Base-by-base conservation (phyloP, 53 echinoderm and acorn worm species). In the Arbacia lixula region DNA sequence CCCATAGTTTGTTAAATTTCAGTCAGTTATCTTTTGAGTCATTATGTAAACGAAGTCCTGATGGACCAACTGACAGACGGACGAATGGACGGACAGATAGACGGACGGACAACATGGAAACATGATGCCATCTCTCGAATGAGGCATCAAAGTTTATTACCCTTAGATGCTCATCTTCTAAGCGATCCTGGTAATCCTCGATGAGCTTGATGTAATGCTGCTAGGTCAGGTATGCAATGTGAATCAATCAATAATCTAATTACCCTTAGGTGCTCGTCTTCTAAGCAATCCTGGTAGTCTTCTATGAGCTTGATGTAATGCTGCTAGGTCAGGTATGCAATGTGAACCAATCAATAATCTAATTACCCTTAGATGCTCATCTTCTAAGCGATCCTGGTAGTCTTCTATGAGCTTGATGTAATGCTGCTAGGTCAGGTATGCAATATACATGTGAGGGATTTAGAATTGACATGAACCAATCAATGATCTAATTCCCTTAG, bases 241-340 rank as follows among this genome's bases (percentile, higher is more conserved):
- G n/a, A n/a, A n/a, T n/a, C n/a, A n/a, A n/a, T n/a, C n/a, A n/a
- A n/a, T n/a, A 11, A 10, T 43, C 3, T 20, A 5, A 32, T 26
- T 60, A 78, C 79, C 79, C 42, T 24, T 38, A 78, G 17, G 27
- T 78, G 79, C 28, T 78, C 79, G 26, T 78, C 79, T n/a, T 78
- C 79, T 17, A 27, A 38, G 25, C 60, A 37, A 40, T 78, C 58
- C 14, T 60, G 79, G 35, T 78, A 78, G 39, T 60, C 39, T 40
- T 78, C 79, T 78, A 78, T 17, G 0, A 78, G 39, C 24, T 60
- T 60, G 28, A 78, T 78, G 41, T 78, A 78, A 58, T 78, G 79
- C 8, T 41, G 58, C 29, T 78, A 38, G 36, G 20, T 60, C 4
- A 78, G 12, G 22, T 37, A n/a, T n/a, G n/a, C n/a, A 6, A 46